Evolutionary conservation across 1,140 invertebrate species (phyloP), one percentile per base, ranked within the genome.

Genomic region (Euwallacea similis): DNA sequence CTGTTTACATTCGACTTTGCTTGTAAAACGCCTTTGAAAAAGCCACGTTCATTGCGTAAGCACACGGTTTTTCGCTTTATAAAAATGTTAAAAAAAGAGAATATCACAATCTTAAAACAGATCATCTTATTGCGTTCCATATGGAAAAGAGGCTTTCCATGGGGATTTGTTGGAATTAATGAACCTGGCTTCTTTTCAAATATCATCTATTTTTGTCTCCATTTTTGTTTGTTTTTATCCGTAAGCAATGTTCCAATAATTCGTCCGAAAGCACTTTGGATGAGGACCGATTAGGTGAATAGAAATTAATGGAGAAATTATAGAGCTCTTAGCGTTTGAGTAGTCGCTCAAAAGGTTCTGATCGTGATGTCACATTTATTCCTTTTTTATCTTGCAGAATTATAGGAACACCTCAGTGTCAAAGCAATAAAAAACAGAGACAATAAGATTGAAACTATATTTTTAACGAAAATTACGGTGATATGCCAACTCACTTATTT

Each of bases 401-500:
- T 33, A 33, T 33, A 33, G 21, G 4, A 33, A 50, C 47, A 11
- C 47, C 47, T 6, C 47, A 50, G 21, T 33, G 21, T 33, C 21
- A 33, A 33, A 33, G 21, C 21, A 33, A 33, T 33, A 33, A 33
- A 33, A 33, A 33, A 33, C 21, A 33, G 21, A 33, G 21, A 33
- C 21, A 33, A 33, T 33, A 33, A 33, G 21, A 33, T 33, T 33
- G 21, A 33, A 33, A 33, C 1, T 33, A 33, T 33, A 33, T 33
- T 33, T 33, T 33, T 33, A 33, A 33, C 21, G 21, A 33, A 33
- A 33, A 33, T 33, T 33, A 33, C 13, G 46, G 10, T 58, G 79
- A 79, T 79, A 80, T 80, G 79, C 79, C 76, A 78, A 79, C 73
- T 73, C 69, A 74, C 71, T 77, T 76, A 76, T 72, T 77, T 75